Evolutionary conservation across 1,140 invertebrate species (phyloP).

Genomic region (Tenebrio molitor): DNA sequence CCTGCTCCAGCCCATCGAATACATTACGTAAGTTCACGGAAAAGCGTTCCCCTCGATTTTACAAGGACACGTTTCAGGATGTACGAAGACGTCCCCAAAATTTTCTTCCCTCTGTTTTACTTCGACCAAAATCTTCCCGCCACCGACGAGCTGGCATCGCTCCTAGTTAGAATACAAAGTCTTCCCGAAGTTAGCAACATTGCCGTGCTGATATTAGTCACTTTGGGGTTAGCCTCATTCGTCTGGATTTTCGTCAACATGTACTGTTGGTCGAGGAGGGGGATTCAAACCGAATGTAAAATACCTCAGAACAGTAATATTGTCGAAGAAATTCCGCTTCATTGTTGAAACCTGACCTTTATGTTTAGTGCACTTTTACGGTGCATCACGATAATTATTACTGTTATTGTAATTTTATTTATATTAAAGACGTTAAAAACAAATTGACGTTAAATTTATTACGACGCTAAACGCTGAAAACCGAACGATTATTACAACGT

Average conservation of each 20-base stretch:
- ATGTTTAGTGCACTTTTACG: constrained; percentile 14
- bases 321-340: constrained; percentile 34
- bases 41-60: constrained; percentile 3
- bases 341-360: constrained; percentile 7
- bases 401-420: constrained; percentile 33
- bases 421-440: constrained; percentile 34
- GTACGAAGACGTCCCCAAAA: constrained; percentile 60
- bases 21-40: constrained; percentile 73
- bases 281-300: constrained; percentile 6
- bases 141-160: constrained; percentile 56
- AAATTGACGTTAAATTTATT: background rate
- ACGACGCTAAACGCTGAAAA: background rate
- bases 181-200: constrained; percentile 57
- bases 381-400: constrained; percentile 15
- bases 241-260: constrained; percentile 44
- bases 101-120: constrained; percentile 62
- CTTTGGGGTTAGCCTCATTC: constrained; percentile 45
- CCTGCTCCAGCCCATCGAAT: constrained; percentile 74
- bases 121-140: constrained; percentile 60
- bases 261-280: constrained; percentile 31
- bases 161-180: constrained; percentile 58
- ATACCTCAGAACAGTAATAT: constrained; percentile 14
- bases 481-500: too few relatives aligned
- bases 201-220: constrained; percentile 42
- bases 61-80: constrained; percentile 53